Percentiles rank a stretch among this genome's conserved stretches.
Conservation (phyloP, 2,888 invertebrate genomes). For the Disparrhopalites patrizii region DNA sequence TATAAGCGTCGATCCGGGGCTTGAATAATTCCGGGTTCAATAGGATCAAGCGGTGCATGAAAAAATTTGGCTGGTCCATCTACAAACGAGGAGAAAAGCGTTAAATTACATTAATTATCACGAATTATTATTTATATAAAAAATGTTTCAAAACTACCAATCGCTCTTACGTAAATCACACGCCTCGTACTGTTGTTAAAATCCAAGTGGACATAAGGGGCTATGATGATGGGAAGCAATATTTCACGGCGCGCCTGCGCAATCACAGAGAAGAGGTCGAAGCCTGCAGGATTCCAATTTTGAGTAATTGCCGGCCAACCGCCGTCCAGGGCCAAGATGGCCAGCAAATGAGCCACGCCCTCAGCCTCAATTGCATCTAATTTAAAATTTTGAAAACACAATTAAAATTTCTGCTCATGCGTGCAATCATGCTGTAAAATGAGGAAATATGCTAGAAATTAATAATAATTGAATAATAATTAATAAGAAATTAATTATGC, state of each 20-base stretch:
- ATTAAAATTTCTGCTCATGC: background rate
- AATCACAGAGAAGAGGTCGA: slow-evolving; percentile 29
- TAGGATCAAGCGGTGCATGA: slow-evolving; percentile 15
- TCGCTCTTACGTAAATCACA: slow-evolving; percentile 38
- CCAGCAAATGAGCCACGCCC: slow-evolving; percentile 28
- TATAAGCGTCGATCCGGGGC: slow-evolving; percentile 33
- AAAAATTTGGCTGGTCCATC: slow-evolving; percentile 27
- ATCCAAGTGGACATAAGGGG: slow-evolving; percentile 33
- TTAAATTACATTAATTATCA: no score
- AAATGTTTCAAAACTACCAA: no score
- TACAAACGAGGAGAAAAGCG: no score
- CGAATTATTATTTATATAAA: no score
- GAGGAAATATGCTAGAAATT: no score
- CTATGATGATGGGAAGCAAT: slow-evolving; percentile 26
- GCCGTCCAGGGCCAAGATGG: slow-evolving; percentile 16
- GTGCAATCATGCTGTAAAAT: background rate
- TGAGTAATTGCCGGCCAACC: slow-evolving; percentile 28
- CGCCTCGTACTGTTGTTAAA: slow-evolving; percentile 34
- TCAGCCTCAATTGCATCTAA: slow-evolving; percentile 1
- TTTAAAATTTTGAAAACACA: no score
- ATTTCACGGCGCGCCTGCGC: slow-evolving; percentile 30
- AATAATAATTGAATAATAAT: no score
- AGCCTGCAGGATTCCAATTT: slow-evolving; percentile 6
- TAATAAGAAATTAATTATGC: no score
- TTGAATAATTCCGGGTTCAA: slow-evolving; percentile 14